Conservation (phyloP, 2,888 invertebrate species). For the Oxycera nigricornis region DNA sequence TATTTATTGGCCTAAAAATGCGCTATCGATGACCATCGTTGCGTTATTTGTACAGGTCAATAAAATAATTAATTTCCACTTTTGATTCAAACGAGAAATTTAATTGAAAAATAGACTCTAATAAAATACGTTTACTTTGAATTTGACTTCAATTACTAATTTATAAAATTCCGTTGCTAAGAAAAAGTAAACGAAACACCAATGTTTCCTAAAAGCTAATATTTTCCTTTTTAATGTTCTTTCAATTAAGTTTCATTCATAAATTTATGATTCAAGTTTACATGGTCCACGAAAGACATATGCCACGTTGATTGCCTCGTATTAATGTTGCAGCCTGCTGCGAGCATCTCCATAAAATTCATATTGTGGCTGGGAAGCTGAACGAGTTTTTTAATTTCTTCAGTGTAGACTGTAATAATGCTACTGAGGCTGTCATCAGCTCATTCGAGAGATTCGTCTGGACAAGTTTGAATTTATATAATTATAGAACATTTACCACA, state of each 20-base stretch:
- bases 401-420: not conserved
- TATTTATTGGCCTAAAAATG: no score
- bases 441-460: slow-evolving; percentile 24
- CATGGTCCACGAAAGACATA: slow-evolving; percentile 29
- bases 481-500: slow-evolving; percentile 36
- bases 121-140: no score
- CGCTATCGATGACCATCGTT: no score
- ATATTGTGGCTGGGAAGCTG: slow-evolving; percentile 13
- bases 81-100: no score
- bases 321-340: slow-evolving; percentile 36
- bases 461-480: slow-evolving; percentile 34
- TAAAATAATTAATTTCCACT: no score
- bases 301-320: not conserved
- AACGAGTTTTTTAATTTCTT: slow-evolving; percentile 10
- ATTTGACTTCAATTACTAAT: no score
- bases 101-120: no score
- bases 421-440: slow-evolving; percentile 37
- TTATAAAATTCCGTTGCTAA: no score
- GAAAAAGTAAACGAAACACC: no score
- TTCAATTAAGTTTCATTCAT: slow-evolving; percentile 30
- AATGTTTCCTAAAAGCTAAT: no score
- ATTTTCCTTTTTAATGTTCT: no score
- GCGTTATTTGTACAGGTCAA: no score
- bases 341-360: slow-evolving; percentile 35
- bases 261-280: slow-evolving; percentile 34